Conservation (phyloP, 2,113 vertebrate species). For the Saccopteryx bilineata region DNA sequence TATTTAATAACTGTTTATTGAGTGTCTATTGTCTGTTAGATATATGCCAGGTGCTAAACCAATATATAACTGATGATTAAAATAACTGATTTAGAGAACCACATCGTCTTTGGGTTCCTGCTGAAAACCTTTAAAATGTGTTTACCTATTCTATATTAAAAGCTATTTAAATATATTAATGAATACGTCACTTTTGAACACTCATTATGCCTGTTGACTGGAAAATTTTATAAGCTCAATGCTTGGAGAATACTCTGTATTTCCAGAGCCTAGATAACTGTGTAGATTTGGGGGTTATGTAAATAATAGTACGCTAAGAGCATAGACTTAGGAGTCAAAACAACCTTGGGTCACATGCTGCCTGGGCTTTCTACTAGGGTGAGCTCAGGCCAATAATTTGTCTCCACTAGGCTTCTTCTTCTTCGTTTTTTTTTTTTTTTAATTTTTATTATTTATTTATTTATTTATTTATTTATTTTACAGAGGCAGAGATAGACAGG, state of each 20-base stretch:
- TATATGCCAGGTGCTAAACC: not conserved
- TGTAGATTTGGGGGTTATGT: not conserved
- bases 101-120: not conserved
- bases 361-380: not conserved
- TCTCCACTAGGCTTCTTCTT: not conserved
- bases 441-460: no score
- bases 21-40: not conserved
- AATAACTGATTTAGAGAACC: slow-evolving; percentile 28
- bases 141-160: not conserved
- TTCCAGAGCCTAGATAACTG: not conserved
- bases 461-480: no score
- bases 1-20: not conserved
- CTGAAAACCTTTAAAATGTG: slow-evolving; percentile 45
- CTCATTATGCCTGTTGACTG: not conserved
- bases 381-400: not conserved
- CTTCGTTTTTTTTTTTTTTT: not conserved
- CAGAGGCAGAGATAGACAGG: no score
- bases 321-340: not conserved
- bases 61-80: slow-evolving; percentile 31
- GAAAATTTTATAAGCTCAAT: not conserved
- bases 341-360: not conserved
- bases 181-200: not conserved
- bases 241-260: not conserved
- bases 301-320: not conserved
- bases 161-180: not conserved